Conservation (phyloP, 2,797 vertebrate genomes). For the Pteropus rufus region DNA sequence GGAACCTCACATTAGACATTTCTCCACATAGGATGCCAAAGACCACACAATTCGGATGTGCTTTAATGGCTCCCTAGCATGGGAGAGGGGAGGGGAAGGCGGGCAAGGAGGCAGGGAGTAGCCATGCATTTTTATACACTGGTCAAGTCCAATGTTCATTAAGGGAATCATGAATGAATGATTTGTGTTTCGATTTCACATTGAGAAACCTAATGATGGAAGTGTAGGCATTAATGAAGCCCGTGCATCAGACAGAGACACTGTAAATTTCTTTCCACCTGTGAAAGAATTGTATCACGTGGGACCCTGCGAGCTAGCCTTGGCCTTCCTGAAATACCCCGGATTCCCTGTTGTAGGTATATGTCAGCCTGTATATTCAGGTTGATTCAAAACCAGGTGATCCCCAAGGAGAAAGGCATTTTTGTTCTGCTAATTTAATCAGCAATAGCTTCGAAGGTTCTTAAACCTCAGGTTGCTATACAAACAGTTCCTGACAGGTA, state of each 20-base stretch:
- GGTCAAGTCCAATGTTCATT: not conserved
- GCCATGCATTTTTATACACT: not conserved
- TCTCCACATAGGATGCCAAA: not conserved
- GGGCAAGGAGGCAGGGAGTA: not conserved
- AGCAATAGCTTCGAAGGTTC: not conserved
- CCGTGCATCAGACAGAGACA: not conserved
- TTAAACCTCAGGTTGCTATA: constrained; percentile 5
- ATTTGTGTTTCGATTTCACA: not conserved
- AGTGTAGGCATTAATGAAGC: not conserved
- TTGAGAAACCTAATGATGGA: not conserved
- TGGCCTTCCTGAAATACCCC: not conserved
- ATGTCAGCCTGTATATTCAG: not conserved
- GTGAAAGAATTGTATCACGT: not conserved
- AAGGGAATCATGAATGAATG: not conserved
- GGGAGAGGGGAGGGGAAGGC: not conserved
- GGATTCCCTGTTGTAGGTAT: not conserved
- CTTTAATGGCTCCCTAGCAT: not conserved
- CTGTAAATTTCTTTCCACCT: not conserved
- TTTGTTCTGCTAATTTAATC: constrained; percentile 12
- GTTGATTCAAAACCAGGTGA: not conserved
- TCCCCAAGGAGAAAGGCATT: not conserved
- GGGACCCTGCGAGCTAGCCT: not conserved
- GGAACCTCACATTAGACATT: not conserved
- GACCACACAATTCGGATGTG: not conserved
- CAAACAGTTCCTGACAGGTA: not conserved